Base-by-base conservation (phyloP, 2,797 vertebrate species). In the Onychomys leucogaster region DNA sequence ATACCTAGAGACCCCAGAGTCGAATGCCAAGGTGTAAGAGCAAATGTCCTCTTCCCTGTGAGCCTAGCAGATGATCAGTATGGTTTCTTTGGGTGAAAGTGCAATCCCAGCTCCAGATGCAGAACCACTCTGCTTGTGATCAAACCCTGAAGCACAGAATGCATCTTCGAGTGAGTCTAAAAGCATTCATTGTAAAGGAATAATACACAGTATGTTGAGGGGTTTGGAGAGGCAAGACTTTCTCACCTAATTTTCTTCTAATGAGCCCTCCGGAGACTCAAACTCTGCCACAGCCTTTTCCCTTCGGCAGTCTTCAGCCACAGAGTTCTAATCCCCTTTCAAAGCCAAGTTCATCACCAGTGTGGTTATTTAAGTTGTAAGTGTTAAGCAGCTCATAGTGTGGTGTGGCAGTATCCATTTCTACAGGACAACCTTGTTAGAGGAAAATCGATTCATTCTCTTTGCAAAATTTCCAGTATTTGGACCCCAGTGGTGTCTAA, bases 371-470 rank as follows among this genome's bases (percentile, higher is more conserved):
- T 88, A 67, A 61, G 41, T 34, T 23, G 23, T 71, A 75, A 59
- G 84, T 77, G 76, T 78, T 93, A 63, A 95, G 83, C 59, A 80
- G 59, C 49, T 90, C 88, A 94, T 91, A 91, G 91, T 80, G 65
- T 43, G 57, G 19, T 69, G 55, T 76, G 78, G 41, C 77, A 57
- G 82, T 91, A 94, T 88, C 59, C 49, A 80, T 95, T 95, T 96
- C 92, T 75, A 91, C 29, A 82, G 89, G 49, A 96, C 90, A 96
- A 61, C 52, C 41, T 67, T 65, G 76, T 94, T 91, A 89, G 63
- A 97, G 83, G 83, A 88, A 96, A 93, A 88, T 82, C n/a, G 25
- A 97, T 96, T 90, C 78, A 95, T 91, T 96, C 89, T 16, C 34
- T 76, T 84, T 95, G 87, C 32, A 76, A 55, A 55, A 90, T 93